Evolutionary conservation across 2,888 invertebrate species (phyloP), one percentile per base, ranked within the genome.

Genomic region (Octonoba sinensis): DNA sequence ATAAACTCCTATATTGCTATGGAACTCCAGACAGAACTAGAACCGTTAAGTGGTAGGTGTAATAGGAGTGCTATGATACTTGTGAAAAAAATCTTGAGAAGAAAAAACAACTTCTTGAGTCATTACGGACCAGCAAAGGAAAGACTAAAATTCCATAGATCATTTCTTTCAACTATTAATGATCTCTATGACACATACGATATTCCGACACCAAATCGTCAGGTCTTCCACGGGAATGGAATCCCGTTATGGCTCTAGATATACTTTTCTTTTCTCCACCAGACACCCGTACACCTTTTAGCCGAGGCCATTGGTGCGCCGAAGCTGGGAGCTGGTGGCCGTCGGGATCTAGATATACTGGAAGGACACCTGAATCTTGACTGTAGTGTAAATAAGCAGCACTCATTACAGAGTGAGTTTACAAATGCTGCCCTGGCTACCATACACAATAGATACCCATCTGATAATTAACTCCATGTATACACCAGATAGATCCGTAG

Each of bases 81-180:
- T 51, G 18, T 51, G 27, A n/a, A 54, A 67, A 24, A 24, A 16
- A 54, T 0, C 0, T 8, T 54, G 6, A 67, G 27, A 51, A 51
- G 11, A 51, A n/a, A n/a, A n/a, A 49, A 66, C 66, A 66, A 66
- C 11, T 47, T 67, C 13, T n/a, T 24, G n/a, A 27, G 1, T 67
- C 18, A 3, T n/a, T 54, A 67, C 12, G 22, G 16, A 51, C 27
- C 11, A 6, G 16, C 8, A n/a, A n/a, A 15, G 4, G 27, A 54
- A 4, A 51, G 54, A 27, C 16, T 54, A 24, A 67, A 24, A 27
- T 51, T 24, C 0, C 36, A 67, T 11, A 67, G 12, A 27, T 51
- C 27, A 24, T 54, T 51, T 3, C 54, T 27, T 27, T 67, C 67
- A 16, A 16, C 24, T 54, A 12, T 18, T 4, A 3, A 54, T 24